Percentiles rank a stretch among this genome's conserved stretches.
Evolutionary conservation across 2,888 invertebrate species (phyloP).

Genomic region (Platycnemis pennipes): DNA sequence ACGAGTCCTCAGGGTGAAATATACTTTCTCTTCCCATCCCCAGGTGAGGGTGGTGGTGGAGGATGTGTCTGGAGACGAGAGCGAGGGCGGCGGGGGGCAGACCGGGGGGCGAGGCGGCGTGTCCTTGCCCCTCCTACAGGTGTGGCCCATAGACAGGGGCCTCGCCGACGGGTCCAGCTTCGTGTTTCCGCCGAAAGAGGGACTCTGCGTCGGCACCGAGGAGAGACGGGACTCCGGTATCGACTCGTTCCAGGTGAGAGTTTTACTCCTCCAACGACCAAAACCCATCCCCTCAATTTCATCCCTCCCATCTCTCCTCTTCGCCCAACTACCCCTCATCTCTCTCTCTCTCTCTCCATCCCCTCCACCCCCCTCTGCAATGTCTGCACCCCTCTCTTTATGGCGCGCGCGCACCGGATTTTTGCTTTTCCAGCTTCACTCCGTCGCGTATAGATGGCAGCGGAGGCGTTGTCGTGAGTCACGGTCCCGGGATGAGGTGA

Average conservation of each 20-base stretch:
- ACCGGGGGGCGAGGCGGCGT: constrained; percentile 33
- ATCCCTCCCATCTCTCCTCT: background rate
- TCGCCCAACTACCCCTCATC: background rate
- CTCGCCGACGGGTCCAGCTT: constrained; percentile 84
- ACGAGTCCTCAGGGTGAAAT: constrained; percentile 70
- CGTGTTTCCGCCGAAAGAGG: constrained; percentile 82
- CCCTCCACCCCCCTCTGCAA: background rate
- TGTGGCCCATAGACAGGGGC: constrained; percentile 87
- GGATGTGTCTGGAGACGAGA: constrained; percentile 63
- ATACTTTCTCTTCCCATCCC: constrained; percentile 78
- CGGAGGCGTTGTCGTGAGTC: background rate
- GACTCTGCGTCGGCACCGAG: constrained; percentile 74
- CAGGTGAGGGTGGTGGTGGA: constrained; percentile 59
- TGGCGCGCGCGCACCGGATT: constrained; percentile 74
- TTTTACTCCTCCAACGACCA: background rate
- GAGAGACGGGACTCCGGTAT: constrained; percentile 84
- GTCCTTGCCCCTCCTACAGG: constrained; percentile 77
- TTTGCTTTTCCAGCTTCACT: background rate
- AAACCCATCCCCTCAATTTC: background rate
- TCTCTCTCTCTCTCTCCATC: background rate
- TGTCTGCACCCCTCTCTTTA: background rate
- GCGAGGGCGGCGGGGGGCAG: background rate
- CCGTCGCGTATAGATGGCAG: constrained; percentile 9
- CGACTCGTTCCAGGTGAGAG: constrained; percentile 85
- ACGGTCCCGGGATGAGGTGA: background rate